A percentile compares a stretch with the other conserved stretches of the same genome.
phyloP scores from a whole-genome alignment of 2,888 invertebrate species.

The Nesidiocoris tenuis region DNA sequence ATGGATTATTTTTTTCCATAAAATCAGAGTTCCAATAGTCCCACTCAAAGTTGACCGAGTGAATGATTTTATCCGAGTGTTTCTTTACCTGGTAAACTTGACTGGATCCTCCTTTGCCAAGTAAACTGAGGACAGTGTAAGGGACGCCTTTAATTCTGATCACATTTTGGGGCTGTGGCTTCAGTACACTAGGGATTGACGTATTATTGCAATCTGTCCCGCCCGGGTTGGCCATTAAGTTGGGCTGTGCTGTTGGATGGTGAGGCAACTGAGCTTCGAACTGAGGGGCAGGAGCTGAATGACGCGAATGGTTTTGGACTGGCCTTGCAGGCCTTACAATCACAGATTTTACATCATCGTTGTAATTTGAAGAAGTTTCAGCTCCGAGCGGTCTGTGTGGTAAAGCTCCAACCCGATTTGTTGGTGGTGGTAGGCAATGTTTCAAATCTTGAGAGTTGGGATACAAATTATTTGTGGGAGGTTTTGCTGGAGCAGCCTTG shows the following conservation, averaged over 20 bases:
- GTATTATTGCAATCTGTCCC: neutral
- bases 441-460: no score
- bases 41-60: no score
- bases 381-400: neutral
- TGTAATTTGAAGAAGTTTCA: neutral
- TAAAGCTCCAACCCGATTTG: no score
- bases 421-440: no score
- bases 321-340: neutral
- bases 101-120: slow-evolving; percentile 90
- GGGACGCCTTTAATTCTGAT: slow-evolving; percentile 55
- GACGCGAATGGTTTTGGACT: neutral
- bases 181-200: slow-evolving; percentile 2
- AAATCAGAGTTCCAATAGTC: no score
- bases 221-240: neutral
- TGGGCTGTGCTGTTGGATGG: neutral
- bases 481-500: neutral
- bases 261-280: neutral
- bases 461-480: neutral
- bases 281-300: neutral
- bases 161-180: slow-evolving; percentile 38
- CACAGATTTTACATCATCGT: neutral
- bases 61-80: no score
- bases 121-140: slow-evolving; percentile 70
- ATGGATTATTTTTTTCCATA: no score
- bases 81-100: slow-evolving; percentile 69